Percentiles rank a stretch among this genome's conserved stretches.
These are phyloP conservation scores for Talpa occidentalis DNA, from an alignment of 2,113 vertebrate genomes.

Conservation along the genomic window DNA sequence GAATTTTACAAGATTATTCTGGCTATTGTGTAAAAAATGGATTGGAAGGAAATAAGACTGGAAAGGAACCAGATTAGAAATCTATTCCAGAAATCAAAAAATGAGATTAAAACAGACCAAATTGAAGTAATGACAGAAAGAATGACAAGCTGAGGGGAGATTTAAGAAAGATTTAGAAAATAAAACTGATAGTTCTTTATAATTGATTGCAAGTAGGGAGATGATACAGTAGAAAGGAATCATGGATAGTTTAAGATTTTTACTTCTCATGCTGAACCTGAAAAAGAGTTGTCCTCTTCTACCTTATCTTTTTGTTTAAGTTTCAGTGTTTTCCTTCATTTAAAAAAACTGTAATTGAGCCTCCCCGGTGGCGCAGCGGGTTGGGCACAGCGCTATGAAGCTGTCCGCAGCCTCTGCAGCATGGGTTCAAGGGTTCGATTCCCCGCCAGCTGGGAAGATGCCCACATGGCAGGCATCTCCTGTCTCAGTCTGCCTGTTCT, in stretches of 20 bases:
- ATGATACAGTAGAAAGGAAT: background rate
- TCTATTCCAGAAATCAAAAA: background rate
- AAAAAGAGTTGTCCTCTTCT: conserved; percentile 10
- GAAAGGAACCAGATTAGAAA: background rate
- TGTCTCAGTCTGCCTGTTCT: too few relatives aligned
- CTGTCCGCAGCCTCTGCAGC: too few relatives aligned
- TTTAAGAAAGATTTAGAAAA: conserved; percentile 32
- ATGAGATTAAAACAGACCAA: background rate
- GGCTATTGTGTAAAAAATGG: background rate
- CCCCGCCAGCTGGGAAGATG: too few relatives aligned
- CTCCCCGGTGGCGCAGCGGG: too few relatives aligned
- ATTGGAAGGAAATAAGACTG: background rate
- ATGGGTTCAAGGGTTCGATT: too few relatives aligned
- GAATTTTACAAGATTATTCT: conserved; percentile 32
- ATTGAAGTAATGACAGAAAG: background rate
- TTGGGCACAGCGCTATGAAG: too few relatives aligned
- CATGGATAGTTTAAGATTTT: background rate
- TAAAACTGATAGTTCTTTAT: background rate
- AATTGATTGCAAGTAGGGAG: background rate
- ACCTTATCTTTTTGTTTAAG: background rate
- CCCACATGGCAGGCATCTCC: too few relatives aligned
- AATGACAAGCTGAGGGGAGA: conserved; percentile 8
- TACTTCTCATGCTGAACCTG: background rate
- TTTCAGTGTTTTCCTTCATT: background rate
- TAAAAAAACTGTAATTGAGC: too few relatives aligned